These are phyloP conservation scores for Struthidea cinerea DNA, from an alignment of 2,113 vertebrate species.

Conservation along the genomic window DNA sequence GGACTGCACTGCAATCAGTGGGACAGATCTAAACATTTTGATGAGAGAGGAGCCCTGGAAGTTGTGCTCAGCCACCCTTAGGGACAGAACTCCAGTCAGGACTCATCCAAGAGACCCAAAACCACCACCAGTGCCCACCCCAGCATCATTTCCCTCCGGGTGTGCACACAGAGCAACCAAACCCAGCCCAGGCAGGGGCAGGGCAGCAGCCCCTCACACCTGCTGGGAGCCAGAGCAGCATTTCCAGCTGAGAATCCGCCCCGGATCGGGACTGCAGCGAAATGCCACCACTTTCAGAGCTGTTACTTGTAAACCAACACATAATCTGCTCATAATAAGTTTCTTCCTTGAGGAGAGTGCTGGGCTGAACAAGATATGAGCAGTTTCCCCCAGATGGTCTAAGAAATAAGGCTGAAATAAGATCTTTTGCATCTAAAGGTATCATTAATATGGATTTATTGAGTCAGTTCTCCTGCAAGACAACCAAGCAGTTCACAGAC, in stretches of 20 bases:
- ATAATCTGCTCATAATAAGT: not conserved
- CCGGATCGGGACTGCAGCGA: not conserved
- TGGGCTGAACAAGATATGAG: not conserved
- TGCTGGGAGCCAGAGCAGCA: not conserved
- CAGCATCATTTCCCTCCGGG: not conserved
- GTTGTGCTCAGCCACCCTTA: not conserved
- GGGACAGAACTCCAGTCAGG: not conserved
- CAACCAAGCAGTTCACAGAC: not conserved
- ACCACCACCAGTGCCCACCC: not conserved
- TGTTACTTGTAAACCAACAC: not conserved
- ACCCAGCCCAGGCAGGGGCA: not conserved
- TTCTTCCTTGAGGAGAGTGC: not conserved
- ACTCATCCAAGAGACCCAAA: not conserved
- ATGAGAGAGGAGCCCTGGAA: not conserved
- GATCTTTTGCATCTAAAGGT: not conserved
- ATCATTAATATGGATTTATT: not conserved
- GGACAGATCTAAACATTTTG: rapidly evolving
- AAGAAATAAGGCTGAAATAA: not conserved
- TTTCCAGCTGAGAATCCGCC: not conserved
- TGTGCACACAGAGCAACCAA: not conserved
- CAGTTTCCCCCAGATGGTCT: not conserved
- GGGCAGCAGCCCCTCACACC: not conserved
- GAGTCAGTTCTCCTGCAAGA: not conserved
- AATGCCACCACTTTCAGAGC: rapidly evolving
- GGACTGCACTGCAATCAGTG: not conserved